These are phyloP conservation scores for Apotomis turbidana DNA, from an alignment of 2,888 invertebrate species.

Conservation along the genomic window DNA sequence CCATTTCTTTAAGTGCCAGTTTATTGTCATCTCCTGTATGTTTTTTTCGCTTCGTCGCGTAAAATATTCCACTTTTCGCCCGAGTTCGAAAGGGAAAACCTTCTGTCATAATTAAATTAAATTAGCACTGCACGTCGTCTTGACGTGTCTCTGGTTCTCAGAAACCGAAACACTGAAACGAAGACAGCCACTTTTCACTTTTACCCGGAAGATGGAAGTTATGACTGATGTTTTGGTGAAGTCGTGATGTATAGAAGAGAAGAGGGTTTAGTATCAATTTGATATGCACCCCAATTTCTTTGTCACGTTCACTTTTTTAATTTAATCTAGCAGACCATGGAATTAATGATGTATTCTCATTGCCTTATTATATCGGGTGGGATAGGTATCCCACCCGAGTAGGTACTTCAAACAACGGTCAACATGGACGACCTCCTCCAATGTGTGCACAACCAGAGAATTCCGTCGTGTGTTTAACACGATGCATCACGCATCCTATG, in stretches of 20 bases:
- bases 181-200: not conserved
- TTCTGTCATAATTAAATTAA: not conserved
- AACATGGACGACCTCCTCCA: slow-evolving; percentile 11
- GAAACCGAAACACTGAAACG: slow-evolving; percentile 1
- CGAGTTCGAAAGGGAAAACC: slow-evolving; percentile 11
- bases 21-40: no score
- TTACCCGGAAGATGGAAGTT: not conserved
- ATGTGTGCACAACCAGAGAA: slow-evolving; percentile 1
- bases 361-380: no score
- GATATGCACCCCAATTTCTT: no score
- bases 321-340: no score
- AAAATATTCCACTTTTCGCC: not conserved
- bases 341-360: no score
- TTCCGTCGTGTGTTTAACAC: not conserved
- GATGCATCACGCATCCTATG: not conserved
- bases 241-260: no score
- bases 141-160: not conserved
- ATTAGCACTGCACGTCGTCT: slow-evolving; percentile 29
- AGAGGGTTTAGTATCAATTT: no score
- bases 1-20: no score
- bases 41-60: no score
- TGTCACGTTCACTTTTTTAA: no score
- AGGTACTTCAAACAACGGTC: not conserved
- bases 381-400: no score
- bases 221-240: no score